A percentile compares a stretch with the other conserved stretches of the same genome.
Evolutionary conservation across 1,140 invertebrate genomes (phyloP).

Genomic region (Penaeus vannamei): DNA sequence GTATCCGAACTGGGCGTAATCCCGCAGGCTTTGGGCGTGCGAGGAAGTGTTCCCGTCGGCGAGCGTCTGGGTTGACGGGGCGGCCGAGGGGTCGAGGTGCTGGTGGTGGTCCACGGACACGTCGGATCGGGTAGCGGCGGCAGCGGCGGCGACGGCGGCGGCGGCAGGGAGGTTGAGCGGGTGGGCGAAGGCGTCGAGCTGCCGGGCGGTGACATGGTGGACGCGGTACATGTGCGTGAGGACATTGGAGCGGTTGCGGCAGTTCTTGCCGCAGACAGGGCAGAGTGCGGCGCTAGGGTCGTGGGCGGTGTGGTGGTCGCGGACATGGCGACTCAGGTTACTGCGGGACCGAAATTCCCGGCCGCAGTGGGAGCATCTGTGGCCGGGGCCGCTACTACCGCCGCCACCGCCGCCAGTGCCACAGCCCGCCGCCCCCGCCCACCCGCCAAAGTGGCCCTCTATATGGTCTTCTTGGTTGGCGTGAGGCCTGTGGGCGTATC

Average conservation of each 20-base stretch:
- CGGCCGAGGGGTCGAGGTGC: slow-evolving; percentile 1
- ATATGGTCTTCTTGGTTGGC: not conserved
- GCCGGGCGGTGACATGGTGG: slow-evolving; percentile 64
- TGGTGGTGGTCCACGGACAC: not conserved
- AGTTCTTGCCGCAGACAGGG: slow-evolving; percentile 67
- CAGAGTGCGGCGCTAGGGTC: slow-evolving; percentile 63
- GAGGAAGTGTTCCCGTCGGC: not conserved
- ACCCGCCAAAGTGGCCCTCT: not conserved
- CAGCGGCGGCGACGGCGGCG: not conserved
- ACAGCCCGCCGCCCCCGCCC: not conserved
- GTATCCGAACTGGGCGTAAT: not conserved
- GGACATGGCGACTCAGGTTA: slow-evolving; percentile 66
- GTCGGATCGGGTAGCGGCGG: not conserved
- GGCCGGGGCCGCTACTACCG: slow-evolving; percentile 37
- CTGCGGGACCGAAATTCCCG: slow-evolving; percentile 62
- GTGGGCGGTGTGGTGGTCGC: slow-evolving; percentile 61
- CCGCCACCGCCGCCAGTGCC: slow-evolving; percentile 26
- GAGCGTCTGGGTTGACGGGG: not conserved
- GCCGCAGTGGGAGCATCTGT: slow-evolving; percentile 58
- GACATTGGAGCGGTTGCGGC: slow-evolving; percentile 63
- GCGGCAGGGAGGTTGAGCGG: slow-evolving; percentile 5
- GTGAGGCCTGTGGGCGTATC: slow-evolving; percentile 21
- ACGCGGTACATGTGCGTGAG: slow-evolving; percentile 67
- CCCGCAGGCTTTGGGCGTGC: not conserved
- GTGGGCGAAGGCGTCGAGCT: slow-evolving; percentile 61